Base-by-base conservation (phyloP, 2,113 vertebrate species). In the Anarrhichthys ocellatus region DNA sequence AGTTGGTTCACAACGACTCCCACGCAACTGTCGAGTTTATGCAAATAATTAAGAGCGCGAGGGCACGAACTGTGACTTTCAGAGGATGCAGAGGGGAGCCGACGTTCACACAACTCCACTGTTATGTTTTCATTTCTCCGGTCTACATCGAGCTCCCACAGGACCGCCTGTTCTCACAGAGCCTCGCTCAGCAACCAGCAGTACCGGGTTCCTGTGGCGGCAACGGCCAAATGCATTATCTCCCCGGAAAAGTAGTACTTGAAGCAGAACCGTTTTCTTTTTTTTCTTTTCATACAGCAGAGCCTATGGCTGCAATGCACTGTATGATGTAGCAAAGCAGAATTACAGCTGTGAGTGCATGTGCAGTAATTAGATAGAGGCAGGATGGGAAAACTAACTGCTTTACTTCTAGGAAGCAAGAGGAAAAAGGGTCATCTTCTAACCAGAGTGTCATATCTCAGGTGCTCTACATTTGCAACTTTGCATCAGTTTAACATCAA, bases 161-260 rank as follows among this genome's bases (percentile, higher is more conserved):
- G 76, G 82, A 77, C 74, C 32, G 42, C 27, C 82, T 77, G 64
- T 58, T 87, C 80, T 75, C 65, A 65, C 66, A 77, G 81, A 78
- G 68, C 71, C 67, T 75, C 27, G 29, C 73, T 76, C 44, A 69
- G 59, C 34, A 34, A 34, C 34, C 34, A 34, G 34, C 61, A 71
- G 17, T 65, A 27, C 40, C n/a, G 66, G 17, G 22, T 73, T 63
- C 44, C 34, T 63, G 42, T 44, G 4, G 18, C 58, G 73, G 64
- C 61, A 78, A 77, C 65, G 69, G 72, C 54, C 74, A 9, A 80
- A 88, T 76, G n/a, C 66, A 80, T 77, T 74, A 76, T 73, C 72
- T 24, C 29, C 38, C 56, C 50, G 4, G 50, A 63, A 52, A 78
- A 74, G 52, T 27, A 50, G 64, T 48, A 62, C 44, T 63, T 72